A percentile compares a stretch with the other conserved stretches of the same genome.
phyloP scores from a whole-genome alignment of 2,888 invertebrate genomes.

The Diaprepes abbreviatus region DNA sequence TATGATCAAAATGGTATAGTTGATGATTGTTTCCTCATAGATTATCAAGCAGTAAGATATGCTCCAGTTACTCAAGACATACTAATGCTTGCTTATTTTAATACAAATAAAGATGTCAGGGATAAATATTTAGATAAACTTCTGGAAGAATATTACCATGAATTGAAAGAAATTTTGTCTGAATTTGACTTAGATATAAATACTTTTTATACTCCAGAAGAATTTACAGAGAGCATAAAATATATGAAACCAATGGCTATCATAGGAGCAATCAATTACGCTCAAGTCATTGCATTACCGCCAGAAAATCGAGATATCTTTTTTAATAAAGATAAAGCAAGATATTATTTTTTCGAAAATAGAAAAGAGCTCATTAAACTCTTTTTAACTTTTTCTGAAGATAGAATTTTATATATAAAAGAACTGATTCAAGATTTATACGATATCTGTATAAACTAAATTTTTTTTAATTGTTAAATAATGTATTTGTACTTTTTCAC shows the following conservation, averaged over 20 bases:
- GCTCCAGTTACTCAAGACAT: slow-evolving; percentile 78
- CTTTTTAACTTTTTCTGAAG: neutral
- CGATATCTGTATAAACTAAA: slow-evolving; percentile 20
- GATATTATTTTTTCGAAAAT: slow-evolving; percentile 3
- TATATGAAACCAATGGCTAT: slow-evolving; percentile 36
- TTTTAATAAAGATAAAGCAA: neutral
- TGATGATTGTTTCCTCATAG: slow-evolving; percentile 58
- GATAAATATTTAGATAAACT: slow-evolving; percentile 49
- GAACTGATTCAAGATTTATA: slow-evolving; percentile 30
- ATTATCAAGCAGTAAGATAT: slow-evolving; percentile 68
- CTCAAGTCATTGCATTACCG: neutral
- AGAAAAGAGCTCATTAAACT: slow-evolving; percentile 22
- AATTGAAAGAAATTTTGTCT: slow-evolving; percentile 49
- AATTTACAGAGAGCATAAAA: slow-evolving; percentile 51
- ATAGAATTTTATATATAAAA: slow-evolving; percentile 4
- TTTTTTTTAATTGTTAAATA: too few relatives aligned
- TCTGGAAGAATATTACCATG: slow-evolving; percentile 51
- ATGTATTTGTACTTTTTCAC: too few relatives aligned
- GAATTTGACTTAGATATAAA: slow-evolving; percentile 46
- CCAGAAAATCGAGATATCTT: slow-evolving; percentile 20
- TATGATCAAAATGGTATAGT: slow-evolving; percentile 45
- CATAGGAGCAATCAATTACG: slow-evolving; percentile 2
- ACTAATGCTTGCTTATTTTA: slow-evolving; percentile 63
- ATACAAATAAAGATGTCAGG: slow-evolving; percentile 55
- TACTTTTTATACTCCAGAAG: slow-evolving; percentile 50